Evolutionary conservation across 2,113 vertebrate species (phyloP).

Genomic region (Cheirogaleus medius): DNA sequence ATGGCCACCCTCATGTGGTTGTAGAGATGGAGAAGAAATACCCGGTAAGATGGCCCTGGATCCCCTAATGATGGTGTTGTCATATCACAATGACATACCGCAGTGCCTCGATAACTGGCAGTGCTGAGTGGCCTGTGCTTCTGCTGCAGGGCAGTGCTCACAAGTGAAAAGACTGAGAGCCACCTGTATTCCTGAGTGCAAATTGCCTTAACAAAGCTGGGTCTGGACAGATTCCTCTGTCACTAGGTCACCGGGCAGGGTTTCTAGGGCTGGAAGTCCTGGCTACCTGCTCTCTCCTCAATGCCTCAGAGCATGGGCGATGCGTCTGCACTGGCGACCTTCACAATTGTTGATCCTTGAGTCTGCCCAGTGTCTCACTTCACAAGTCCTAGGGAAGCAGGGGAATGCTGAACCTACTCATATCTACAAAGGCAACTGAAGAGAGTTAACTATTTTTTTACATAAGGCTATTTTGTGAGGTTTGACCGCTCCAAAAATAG

Average conservation of each 20-base stretch:
- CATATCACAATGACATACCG: rapidly evolving
- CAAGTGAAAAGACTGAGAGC: neutral
- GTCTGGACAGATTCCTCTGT: neutral
- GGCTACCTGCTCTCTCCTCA: neutral
- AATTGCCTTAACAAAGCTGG: neutral
- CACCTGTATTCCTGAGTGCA: neutral
- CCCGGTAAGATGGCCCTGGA: neutral
- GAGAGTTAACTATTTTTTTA: neutral
- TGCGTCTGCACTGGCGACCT: rapidly evolving
- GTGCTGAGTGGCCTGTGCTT: neutral
- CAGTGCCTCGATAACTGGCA: neutral
- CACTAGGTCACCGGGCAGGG: too few relatives aligned
- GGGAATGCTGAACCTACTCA: neutral
- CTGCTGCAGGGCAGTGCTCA: neutral
- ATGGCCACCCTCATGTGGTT: neutral
- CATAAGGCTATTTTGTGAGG: neutral
- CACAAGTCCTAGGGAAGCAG: neutral
- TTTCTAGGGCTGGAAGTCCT: neutral
- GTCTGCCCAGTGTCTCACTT: neutral
- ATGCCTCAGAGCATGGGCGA: neutral
- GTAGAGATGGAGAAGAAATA: neutral
- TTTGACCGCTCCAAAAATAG: neutral
- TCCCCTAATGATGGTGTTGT: neutral
- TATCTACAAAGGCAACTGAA: neutral
- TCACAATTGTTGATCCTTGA: neutral